Percentiles rank a stretch among this genome's conserved stretches.
phyloP scores from a whole-genome alignment of 2,797 vertebrate species.

The Hephaestus fuliginosus region DNA sequence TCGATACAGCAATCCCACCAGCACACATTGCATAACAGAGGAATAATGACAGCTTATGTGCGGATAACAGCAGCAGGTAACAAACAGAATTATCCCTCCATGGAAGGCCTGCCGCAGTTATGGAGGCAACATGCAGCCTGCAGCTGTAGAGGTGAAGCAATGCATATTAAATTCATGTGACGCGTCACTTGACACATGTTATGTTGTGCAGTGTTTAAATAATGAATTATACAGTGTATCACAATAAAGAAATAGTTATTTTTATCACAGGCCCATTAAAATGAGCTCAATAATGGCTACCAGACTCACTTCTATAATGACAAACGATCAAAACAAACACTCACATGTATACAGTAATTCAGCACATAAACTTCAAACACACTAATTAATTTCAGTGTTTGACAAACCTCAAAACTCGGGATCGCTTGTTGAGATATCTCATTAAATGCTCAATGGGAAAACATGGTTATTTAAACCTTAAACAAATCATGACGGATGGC shows the following conservation, averaged over 20 bases:
- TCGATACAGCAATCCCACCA: conserved; percentile 55
- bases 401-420: conserved; percentile 30
- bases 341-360: neutral
- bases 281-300: neutral
- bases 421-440: conserved; percentile 27
- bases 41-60: conserved; percentile 57
- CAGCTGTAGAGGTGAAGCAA: conserved; percentile 37
- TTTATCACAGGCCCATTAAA: neutral
- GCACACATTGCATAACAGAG: conserved; percentile 53
- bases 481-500: conserved; percentile 32
- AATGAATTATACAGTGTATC: neutral
- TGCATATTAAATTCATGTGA: conserved; percentile 34
- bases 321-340: conserved; percentile 7
- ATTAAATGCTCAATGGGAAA: conserved; percentile 39
- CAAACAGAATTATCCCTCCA: conserved; percentile 61
- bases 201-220: neutral
- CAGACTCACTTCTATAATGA: neutral
- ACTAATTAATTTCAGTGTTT: conserved; percentile 40
- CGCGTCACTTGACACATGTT: conserved; percentile 7
- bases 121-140: conserved; percentile 38
- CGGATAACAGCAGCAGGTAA: conserved; percentile 57
- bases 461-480: conserved; percentile 40
- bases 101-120: conserved; percentile 14
- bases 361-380: conserved; percentile 10
- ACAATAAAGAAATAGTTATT: neutral